phyloP scores from a whole-genome alignment of 2,797 vertebrate species.

The Champsocephalus esox region DNA sequence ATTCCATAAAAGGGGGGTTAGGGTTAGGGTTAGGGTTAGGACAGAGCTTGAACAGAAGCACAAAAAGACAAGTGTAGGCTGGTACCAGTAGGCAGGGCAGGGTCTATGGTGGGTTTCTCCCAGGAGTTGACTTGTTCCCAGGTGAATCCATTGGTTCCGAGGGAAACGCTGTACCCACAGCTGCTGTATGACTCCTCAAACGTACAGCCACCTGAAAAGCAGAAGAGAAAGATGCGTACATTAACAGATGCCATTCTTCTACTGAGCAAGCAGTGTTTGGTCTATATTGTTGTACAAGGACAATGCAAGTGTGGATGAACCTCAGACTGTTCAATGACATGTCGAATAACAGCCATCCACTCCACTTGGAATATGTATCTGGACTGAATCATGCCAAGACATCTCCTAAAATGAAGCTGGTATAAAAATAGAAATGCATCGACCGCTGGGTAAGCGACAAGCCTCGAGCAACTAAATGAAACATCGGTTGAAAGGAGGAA shows the following conservation, averaged over 20 bases:
- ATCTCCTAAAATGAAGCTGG: not conserved
- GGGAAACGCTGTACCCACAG: constrained; percentile 94
- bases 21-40: too few species aligned
- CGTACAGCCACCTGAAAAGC: constrained; percentile 89
- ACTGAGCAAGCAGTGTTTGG: not conserved
- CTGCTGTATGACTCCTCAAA: constrained; percentile 96
- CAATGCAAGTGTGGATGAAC: not conserved
- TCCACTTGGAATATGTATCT: not conserved
- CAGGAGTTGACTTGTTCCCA: constrained; percentile 99
- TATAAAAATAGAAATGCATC: not conserved
- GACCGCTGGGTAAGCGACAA: not conserved
- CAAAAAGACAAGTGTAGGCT: not conserved
- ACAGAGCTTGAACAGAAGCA: not conserved
- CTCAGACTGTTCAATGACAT: not conserved
- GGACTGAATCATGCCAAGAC: not conserved
- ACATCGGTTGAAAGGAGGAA: not conserved
- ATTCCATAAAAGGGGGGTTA: too few species aligned
- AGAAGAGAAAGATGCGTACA: not conserved
- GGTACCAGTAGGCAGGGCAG: constrained; percentile 92
- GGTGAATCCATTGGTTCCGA: constrained; percentile 96
- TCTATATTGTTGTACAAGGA: not conserved
- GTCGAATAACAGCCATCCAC: not conserved
- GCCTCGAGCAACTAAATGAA: not conserved
- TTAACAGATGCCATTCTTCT: not conserved
- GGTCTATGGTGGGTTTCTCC: constrained; percentile 94